A percentile compares a stretch with the other conserved stretches of the same genome.
Conservation (phyloP, 1,140 invertebrate genomes). For the Camponotus vicinus region DNA sequence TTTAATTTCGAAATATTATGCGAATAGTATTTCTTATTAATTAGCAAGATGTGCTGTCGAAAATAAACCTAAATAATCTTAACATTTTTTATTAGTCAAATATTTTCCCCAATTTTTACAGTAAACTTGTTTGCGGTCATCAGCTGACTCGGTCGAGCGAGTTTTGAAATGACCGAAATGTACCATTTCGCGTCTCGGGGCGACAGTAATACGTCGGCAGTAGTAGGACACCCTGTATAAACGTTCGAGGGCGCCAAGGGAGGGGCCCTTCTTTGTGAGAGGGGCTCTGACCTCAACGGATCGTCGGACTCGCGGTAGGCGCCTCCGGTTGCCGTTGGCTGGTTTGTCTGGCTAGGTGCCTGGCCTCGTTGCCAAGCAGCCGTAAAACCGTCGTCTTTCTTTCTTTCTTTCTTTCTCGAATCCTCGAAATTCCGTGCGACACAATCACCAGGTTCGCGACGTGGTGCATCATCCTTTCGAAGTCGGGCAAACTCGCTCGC, state of each 20-base stretch:
- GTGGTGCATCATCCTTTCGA: conserved; percentile 3
- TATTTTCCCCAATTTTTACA: neutral
- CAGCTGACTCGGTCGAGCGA: neutral
- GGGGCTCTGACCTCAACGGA: conserved; percentile 78
- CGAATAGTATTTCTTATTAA: neutral
- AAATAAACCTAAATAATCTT: neutral
- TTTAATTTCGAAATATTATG: neutral
- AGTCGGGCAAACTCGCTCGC: neutral
- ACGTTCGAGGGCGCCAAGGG: conserved; percentile 67
- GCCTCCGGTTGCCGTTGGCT: conserved; percentile 65
- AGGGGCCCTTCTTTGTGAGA: conserved; percentile 78
- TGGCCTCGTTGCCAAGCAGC: conserved; percentile 78
- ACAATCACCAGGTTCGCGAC: neutral
- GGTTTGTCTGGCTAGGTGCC: conserved; percentile 71
- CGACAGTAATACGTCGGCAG: neutral
- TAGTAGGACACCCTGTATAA: conserved; percentile 46
- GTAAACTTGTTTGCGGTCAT: neutral
- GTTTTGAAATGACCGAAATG: neutral
- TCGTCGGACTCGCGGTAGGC: conserved; percentile 66
- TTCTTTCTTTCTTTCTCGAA: conserved; percentile 14
- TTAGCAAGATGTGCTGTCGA: neutral
- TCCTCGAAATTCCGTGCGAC: conserved; percentile 57
- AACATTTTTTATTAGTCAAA: neutral
- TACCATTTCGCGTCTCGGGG: too few relatives aligned
- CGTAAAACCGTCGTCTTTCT: conserved; percentile 67